Evolutionary conservation across 2,113 vertebrate genomes (phyloP), one percentile per base, ranked within the genome.

Genomic region (Paradisaea rubra): DNA sequence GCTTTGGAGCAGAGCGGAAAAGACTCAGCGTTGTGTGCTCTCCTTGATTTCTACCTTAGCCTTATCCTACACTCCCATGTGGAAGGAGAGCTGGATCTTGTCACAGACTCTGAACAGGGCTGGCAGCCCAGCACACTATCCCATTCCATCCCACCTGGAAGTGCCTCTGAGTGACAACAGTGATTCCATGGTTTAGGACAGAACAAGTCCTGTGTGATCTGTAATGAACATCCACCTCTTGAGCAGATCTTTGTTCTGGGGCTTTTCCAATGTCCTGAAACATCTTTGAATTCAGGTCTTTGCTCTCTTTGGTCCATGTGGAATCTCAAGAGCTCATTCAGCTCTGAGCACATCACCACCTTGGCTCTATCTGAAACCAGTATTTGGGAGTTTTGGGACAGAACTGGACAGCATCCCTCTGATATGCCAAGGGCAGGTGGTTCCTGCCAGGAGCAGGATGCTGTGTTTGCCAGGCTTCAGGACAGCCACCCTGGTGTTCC

Each of bases 351-450:
- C 4, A 16, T 30, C 42, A 41, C 52, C 42, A 35, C 52, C 23
- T 54, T 41, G 66, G 13, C 57, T 93, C 28, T 35, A 2, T 70
- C 52, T n/a, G n/a, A 57, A 86, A 57, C 7, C 31, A 31, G 9
- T 37, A n/a, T 56, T 14, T 31, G 41, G 39, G 59, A 41, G 24
- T 53, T 80, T 28, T 21, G 71, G 44, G 84, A 44, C 13, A 52
- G 17, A 77, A n/a, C 15, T 84, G 77, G 59, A 33, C 50, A 86
- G 68, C 57, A 35, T 72, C 56, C 22, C 39, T 59, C 28, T 37
- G 31, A 21, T 1, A 6, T 11, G 10, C 21, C 3, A 4, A 3
- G 3, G 52, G 27, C 2, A 23, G 61, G 31, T 59, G 49, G n/a
- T 18, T 74, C 7, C 23, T 72, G 54, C 73, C 78, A 56, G 59